phyloP scores from a whole-genome alignment of 2,797 vertebrate species.

The Rhinichthys osculus region DNA sequence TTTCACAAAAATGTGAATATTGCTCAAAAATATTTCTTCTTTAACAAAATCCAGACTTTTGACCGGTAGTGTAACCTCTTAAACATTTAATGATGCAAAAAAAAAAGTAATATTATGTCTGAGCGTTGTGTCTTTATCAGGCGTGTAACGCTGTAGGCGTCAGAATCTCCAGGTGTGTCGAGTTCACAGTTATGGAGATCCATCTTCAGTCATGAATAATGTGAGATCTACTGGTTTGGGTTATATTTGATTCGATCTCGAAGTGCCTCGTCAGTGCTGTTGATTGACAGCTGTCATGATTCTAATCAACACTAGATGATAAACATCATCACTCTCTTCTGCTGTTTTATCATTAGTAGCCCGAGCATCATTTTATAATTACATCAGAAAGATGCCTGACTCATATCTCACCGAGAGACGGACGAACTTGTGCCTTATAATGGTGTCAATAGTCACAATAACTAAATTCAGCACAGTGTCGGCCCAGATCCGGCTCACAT shows the following conservation, averaged over 20 bases:
- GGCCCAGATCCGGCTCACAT: too few species aligned
- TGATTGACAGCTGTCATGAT: slow-evolving; percentile 19
- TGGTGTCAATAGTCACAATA: too few species aligned
- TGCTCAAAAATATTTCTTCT: not conserved
- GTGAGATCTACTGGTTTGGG: not conserved
- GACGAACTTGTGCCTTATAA: slow-evolving; percentile 32
- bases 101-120: not conserved
- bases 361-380: not conserved
- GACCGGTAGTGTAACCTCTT: not conserved
- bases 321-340: not conserved
- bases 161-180: slow-evolving; percentile 68
- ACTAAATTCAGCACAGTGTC: not conserved
- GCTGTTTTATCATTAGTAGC: not conserved
- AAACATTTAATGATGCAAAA: not conserved
- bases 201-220: not conserved
- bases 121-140: slow-evolving; percentile 20
- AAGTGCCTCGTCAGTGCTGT: slow-evolving; percentile 5
- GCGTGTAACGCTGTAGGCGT: not conserved
- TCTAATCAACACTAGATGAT: slow-evolving; percentile 5
- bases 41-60: not conserved
- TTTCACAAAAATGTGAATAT: not conserved
- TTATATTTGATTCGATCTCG: not conserved
- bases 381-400: not conserved
- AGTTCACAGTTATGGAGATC: slow-evolving; percentile 39
- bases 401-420: not conserved